Base-by-base conservation (phyloP, 2,113 vertebrate genomes). In the Orycteropus afer region DNA sequence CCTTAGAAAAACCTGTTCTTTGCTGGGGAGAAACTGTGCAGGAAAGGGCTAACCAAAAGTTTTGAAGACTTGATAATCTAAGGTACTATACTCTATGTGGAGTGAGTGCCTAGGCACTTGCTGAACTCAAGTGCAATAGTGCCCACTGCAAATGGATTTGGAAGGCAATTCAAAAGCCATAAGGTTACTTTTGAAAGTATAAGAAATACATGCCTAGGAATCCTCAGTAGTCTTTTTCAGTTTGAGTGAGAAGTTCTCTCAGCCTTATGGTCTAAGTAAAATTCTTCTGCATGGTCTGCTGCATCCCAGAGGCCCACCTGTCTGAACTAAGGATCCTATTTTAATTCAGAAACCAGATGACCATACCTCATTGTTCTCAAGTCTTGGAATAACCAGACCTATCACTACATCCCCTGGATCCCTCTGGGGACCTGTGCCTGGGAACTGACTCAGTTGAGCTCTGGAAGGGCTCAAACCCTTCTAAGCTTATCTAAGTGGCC, bases 111-210 rank as follows among this genome's bases (percentile, higher is more conserved):
- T 0, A 74, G 92, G 84, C 34, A 97, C 0, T 3, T 98, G 93
- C n/a, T 95, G 92, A 96, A 95, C 92, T 97, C 94, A 94, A 96
- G 95, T 90, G 94, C 84, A 96, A 4, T 0, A 97, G 95, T 96
- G 95, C 95, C 95, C 92, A 95, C 42, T 86, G 78, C 91, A 95
- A 90, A 93, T 69, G 5, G 53, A 97, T 96, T 97, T 98, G 96
- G 98, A 98, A 97, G 88, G 79, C 71, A 65, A 11, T 94, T 92
- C 80, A 96, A 91, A 89, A 97, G 86, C 83, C 53, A 3, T 89
- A 91, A 74, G 95, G 79, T 94, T 97, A 98, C 97, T 97, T 98
- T 95, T 82, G 96, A 97, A 98, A 97, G 95, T 93, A 91, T 86
- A 95, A 95, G 92, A 97, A 97, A 97, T 73, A 96, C 34, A 97